A percentile compares a stretch with the other conserved stretches of the same genome.
Evolutionary conservation across 2,113 vertebrate species (phyloP).

Genomic region (Propithecus coquereli): DNA sequence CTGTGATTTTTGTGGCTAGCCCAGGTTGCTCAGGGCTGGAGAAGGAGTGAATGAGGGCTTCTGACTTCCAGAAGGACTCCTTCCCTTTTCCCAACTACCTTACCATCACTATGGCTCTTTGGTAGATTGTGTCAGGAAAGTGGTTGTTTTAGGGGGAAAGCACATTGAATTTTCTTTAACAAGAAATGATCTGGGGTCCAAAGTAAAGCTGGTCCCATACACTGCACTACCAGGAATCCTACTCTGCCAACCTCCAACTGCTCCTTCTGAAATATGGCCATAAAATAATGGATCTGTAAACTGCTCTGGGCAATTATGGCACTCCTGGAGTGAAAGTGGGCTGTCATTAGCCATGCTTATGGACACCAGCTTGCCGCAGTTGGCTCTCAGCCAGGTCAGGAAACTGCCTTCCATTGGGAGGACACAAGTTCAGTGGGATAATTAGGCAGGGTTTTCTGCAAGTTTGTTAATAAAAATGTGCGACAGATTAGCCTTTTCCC

Average conservation of each 20-base stretch:
- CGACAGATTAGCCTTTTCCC: constrained; percentile 91
- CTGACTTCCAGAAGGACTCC: background rate
- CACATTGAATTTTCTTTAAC: background rate
- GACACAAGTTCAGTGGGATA: constrained; percentile 91
- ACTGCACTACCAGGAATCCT: constrained; percentile 76
- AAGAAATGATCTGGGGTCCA: constrained; percentile 81
- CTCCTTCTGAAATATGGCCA: constrained; percentile 85
- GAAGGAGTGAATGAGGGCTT: rapidly evolving
- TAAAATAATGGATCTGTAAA: constrained; percentile 88
- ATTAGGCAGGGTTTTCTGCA: constrained; percentile 95
- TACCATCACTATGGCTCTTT: background rate
- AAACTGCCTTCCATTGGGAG: constrained; percentile 84
- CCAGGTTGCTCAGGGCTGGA: background rate
- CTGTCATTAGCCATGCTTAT: constrained; percentile 91
- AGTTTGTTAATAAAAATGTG: constrained; percentile 99
- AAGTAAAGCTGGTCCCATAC: constrained; percentile 68
- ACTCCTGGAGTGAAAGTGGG: constrained; percentile 86
- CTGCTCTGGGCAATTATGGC: constrained; percentile 88
- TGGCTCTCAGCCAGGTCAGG: constrained; percentile 88
- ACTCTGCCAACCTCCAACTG: constrained; percentile 82
- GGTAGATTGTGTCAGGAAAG: background rate
- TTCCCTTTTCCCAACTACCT: background rate
- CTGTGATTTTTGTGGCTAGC: background rate
- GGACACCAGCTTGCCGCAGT: constrained; percentile 87
- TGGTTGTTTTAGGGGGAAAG: constrained; percentile 29